Conservation (phyloP, 1,140 invertebrate genomes). For the Pseudobourletiella spinata region DNA sequence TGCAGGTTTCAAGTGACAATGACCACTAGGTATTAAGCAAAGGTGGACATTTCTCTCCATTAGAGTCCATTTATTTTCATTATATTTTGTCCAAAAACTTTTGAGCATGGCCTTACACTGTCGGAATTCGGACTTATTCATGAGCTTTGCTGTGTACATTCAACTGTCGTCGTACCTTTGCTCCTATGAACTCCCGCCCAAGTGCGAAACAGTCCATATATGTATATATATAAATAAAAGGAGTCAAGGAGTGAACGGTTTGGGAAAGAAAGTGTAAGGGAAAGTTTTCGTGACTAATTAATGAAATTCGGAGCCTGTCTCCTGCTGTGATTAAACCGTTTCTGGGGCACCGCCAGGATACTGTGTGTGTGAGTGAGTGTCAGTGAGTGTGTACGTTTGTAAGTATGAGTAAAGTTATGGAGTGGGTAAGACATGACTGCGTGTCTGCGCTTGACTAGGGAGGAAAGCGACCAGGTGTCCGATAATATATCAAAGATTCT, state of each 20-base stretch:
- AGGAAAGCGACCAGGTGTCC: background rate
- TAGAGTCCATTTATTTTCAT: background rate
- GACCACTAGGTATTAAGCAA: no score
- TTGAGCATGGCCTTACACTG: background rate
- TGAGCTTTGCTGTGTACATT: background rate
- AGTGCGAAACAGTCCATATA: background rate
- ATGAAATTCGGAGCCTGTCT: conserved; percentile 11
- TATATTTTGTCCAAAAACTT: background rate
- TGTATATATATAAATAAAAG: background rate
- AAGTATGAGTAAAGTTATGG: no score
- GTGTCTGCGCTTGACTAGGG: background rate
- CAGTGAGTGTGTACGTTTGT: no score
- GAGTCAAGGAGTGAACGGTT: background rate
- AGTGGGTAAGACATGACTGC: background rate
- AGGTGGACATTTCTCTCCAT: background rate
- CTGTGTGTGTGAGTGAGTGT: no score
- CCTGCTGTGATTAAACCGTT: conserved; percentile 1
- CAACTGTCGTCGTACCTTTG: background rate
- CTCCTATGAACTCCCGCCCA: background rate
- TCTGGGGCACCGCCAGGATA: background rate
- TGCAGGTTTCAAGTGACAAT: no score
- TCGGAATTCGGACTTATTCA: background rate
- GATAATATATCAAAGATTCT: no score
- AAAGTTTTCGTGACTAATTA: conserved; percentile 31
- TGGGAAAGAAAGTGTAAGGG: background rate